A percentile compares a stretch with the other conserved stretches of the same genome.
These are phyloP conservation scores for Dipus sagitta DNA, from an alignment of 2,797 vertebrate species.

Conservation along the genomic window DNA sequence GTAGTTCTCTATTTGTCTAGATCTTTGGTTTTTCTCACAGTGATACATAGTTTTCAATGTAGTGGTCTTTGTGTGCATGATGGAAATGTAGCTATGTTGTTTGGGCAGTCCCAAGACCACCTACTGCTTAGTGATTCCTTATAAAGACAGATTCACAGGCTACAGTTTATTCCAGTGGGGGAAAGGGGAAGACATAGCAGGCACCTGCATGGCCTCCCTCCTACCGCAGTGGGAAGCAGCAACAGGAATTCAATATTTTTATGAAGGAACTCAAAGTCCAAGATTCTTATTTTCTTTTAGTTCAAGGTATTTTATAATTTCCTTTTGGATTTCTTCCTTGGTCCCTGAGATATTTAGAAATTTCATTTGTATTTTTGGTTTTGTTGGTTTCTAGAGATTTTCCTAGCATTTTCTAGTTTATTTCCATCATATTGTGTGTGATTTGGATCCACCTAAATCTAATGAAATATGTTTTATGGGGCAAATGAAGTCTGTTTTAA, in stretches of 20 bases:
- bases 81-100: neutral
- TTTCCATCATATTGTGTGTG: neutral
- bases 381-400: conserved; percentile 4
- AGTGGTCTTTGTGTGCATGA: neutral
- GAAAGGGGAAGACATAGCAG: neutral
- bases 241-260: neutral
- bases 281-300: neutral
- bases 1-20: neutral
- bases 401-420: conserved; percentile 45
- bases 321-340: neutral
- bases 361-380: neutral
- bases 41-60: neutral
- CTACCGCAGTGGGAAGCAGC: neutral
- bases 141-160: neutral
- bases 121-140: neutral
- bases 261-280: neutral
- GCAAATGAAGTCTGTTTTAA: neutral
- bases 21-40: neutral
- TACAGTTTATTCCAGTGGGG: neutral
- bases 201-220: neutral
- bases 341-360: neutral
- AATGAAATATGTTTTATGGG: neutral
- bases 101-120: neutral
- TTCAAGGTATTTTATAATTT: conserved; percentile 2
- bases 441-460: conserved; percentile 22